Conservation (phyloP, 2,113 vertebrate genomes). For the Colaptes auratus region DNA sequence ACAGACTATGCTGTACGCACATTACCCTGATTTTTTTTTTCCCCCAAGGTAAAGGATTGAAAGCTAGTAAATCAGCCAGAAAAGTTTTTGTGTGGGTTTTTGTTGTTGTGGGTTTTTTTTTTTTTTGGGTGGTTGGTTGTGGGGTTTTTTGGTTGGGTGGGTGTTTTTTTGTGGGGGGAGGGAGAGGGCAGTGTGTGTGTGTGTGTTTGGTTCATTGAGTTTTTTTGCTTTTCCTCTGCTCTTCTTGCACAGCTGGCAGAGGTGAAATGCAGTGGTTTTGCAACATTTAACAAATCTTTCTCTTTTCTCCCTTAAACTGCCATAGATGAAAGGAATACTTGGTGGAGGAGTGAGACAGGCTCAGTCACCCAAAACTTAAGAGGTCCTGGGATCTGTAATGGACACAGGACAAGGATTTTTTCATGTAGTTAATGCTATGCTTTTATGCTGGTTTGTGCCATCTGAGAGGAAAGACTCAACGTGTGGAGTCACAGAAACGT, state of each 20-base stretch:
- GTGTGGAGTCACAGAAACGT: not conserved
- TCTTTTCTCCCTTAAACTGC: not conserved
- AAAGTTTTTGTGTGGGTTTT: not conserved
- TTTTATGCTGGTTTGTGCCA: not conserved
- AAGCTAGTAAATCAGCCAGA: not conserved
- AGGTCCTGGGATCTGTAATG: not conserved
- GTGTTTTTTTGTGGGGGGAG: too few relatives aligned
- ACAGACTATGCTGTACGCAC: not conserved
- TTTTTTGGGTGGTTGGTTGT: too few relatives aligned
- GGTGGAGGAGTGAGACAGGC: not conserved
- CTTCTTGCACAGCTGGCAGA: not conserved
- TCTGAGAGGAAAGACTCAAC: not conserved
- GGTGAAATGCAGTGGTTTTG: not conserved
- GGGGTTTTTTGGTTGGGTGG: too few relatives aligned
- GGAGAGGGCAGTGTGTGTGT: too few relatives aligned
- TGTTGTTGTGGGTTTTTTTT: too few relatives aligned
- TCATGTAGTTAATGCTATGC: not conserved
- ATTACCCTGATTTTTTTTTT: rapidly evolving
- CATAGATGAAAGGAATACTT: not conserved
- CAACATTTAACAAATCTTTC: not conserved
- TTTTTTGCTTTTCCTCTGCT: not conserved
- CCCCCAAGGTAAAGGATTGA: not conserved
- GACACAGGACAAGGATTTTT: not conserved
- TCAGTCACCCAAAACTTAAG: not conserved
- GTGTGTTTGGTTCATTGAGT: too few relatives aligned